phyloP scores from a whole-genome alignment of 1,140 invertebrate genomes.

The Pseudomyrmex cubaensis region DNA sequence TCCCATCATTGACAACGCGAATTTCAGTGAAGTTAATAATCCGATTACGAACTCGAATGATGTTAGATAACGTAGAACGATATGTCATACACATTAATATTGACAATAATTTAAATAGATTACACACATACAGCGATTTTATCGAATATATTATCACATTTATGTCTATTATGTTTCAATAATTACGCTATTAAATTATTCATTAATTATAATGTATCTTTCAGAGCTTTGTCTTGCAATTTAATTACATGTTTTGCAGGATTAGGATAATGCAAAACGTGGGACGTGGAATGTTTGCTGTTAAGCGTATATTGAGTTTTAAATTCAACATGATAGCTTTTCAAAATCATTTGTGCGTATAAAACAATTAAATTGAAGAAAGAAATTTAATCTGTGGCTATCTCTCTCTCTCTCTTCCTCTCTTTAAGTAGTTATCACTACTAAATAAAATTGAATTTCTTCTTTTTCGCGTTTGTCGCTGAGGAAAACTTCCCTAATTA shows the following conservation, averaged over 20 bases:
- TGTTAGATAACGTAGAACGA: neutral
- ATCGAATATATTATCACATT: neutral
- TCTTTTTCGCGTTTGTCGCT: neutral
- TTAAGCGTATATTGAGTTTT: neutral
- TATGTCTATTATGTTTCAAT: neutral
- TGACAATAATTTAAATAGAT: neutral
- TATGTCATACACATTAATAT: neutral
- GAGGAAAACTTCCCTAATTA: slow-evolving; percentile 28
- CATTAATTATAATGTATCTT: slow-evolving; percentile 5
- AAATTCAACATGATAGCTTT: neutral
- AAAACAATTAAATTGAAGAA: slow-evolving; percentile 4
- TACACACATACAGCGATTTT: neutral
- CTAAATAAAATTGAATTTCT: slow-evolving; percentile 6
- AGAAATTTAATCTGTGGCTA: slow-evolving; percentile 15
- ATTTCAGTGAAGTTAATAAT: neutral
- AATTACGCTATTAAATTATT: neutral
- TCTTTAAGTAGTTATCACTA: neutral
- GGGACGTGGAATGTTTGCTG: neutral
- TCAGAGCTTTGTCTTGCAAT: neutral
- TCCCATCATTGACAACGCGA: neutral
- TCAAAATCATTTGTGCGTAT: neutral
- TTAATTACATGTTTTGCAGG: neutral
- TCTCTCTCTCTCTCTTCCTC: neutral
- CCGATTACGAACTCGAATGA: neutral
- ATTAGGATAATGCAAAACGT: slow-evolving; percentile 1